Base-by-base conservation (phyloP, 2,888 invertebrate species). In the Epistrophe grossulariae region DNA sequence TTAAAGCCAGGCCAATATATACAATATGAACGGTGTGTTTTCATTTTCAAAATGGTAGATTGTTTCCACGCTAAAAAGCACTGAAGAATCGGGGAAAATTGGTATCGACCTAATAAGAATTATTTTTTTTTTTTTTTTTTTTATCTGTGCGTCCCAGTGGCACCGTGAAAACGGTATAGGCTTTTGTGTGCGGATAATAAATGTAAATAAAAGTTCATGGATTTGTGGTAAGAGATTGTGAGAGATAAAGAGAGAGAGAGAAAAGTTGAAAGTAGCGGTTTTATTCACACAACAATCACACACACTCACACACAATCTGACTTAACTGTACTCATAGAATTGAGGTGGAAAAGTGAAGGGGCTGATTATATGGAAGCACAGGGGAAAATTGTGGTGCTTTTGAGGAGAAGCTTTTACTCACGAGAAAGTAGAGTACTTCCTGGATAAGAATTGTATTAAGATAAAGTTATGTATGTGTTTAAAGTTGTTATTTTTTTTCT, bases 71-170 rank as follows among this genome's bases (percentile, higher is more conserved):
- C 35, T 74, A 52, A 57, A 77, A 76, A 77, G 64, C 82, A 85
- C 45, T 55, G 40, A 40, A n/a, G 24, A 50, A 70, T 55, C 17
- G 57, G 71, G 70, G 82, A 57, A 78, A 71, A 64, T 85, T 62
- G 70, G 73, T 79, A 78, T 82, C 85, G 82, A 85, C 85, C 85
- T 82, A 82, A 82, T 85, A 85, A 82, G 82, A 73, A 74, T 76
- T 70, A 62, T 66, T 66, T 79, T 17, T 40, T 66, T 70, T 31
- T 35, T 52, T 50, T 68, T 43, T 7, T 8, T 4, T 52, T 70
- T 84, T 82, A 78, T 74, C 74, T 74, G 70, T 78, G 82, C 85
- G 85, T 79, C 85, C 78, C 78, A 74, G 85, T 85, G 85, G 85
- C 85, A 85, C 85, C 85, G 73, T 85, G 74, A 82, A 85, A 82